Evolutionary conservation across 2,888 invertebrate species (phyloP).

Genomic region (Beris morrisii): DNA sequence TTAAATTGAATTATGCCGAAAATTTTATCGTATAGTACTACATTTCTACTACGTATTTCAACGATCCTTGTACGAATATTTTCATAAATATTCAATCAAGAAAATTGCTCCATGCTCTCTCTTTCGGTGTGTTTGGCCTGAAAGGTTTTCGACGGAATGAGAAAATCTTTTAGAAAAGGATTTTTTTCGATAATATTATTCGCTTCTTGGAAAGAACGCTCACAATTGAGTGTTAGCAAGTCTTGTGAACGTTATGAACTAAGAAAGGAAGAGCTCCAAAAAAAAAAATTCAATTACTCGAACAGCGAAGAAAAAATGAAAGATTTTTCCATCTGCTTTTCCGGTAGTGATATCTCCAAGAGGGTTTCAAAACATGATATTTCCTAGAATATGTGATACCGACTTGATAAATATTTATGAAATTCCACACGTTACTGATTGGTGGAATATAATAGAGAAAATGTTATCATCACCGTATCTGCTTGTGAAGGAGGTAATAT

Average conservation of each 20-base stretch:
- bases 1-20: too few species aligned
- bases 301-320: slow-evolving; percentile 1
- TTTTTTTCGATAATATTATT: too few species aligned
- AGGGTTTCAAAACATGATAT: not conserved
- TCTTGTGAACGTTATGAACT: not conserved
- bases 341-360: not conserved
- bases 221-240: slow-evolving; percentile 8
- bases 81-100: slow-evolving; percentile 29
- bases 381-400: slow-evolving; percentile 7
- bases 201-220: not conserved
- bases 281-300: slow-evolving; percentile 18
- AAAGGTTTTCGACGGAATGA: too few species aligned
- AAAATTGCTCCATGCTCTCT: slow-evolving; percentile 11
- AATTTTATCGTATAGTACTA: too few species aligned
- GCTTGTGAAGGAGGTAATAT: too few species aligned
- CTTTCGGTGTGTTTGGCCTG: too few species aligned
- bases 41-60: too few species aligned
- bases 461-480: not conserved
- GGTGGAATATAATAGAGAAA: not conserved
- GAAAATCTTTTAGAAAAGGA: too few species aligned
- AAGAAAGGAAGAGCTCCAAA: not conserved
- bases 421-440: slow-evolving; percentile 22
- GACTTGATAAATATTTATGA: slow-evolving; percentile 21
- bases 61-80: slow-evolving; percentile 9
- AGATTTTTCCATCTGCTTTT: slow-evolving; percentile 4